Evolutionary conservation across 2,113 vertebrate species (phyloP).

Genomic region (Forbesichthys papilliferus): DNA sequence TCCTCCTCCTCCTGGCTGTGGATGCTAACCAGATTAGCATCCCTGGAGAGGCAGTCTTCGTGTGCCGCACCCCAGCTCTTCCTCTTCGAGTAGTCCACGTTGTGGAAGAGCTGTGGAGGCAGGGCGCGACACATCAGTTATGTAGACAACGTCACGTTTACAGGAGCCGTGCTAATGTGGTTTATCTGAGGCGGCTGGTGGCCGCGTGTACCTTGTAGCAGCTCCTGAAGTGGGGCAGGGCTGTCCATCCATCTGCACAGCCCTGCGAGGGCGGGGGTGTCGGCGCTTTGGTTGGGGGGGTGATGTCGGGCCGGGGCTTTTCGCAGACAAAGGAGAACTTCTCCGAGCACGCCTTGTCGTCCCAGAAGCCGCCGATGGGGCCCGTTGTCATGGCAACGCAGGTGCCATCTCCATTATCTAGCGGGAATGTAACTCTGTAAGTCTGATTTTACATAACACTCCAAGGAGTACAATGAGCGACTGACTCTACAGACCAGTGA

Average conservation of each 20-base stretch:
- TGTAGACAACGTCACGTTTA: too few species aligned
- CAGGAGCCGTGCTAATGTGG: too few species aligned
- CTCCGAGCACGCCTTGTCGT: constrained; percentile 66
- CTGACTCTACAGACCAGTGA: too few species aligned
- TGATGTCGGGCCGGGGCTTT: constrained; percentile 68
- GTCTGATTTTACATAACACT: too few species aligned
- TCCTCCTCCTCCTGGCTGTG: constrained; percentile 70
- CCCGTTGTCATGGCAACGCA: constrained; percentile 78
- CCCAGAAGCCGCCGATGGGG: constrained; percentile 74
- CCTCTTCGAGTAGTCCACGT: constrained; percentile 67
- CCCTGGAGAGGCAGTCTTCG: constrained; percentile 72
- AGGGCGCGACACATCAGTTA: too few species aligned
- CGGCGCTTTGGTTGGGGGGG: constrained; percentile 69
- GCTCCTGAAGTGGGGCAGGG: constrained; percentile 60
- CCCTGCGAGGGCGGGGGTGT: constrained; percentile 60
- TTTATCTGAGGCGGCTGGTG: too few species aligned
- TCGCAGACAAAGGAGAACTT: constrained; percentile 72
- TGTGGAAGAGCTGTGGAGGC: constrained; percentile 69
- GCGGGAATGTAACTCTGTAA: background rate
- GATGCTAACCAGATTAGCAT: constrained; percentile 75
- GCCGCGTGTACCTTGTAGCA: constrained; percentile 68
- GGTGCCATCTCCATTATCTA: constrained; percentile 69
- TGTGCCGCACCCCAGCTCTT: constrained; percentile 74
- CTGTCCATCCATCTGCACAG: constrained; percentile 61
- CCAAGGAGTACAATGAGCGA: too few species aligned